Evolutionary conservation across 2,797 vertebrate genomes (phyloP).

Genomic region (Cryptoblepharus egeriae): DNA sequence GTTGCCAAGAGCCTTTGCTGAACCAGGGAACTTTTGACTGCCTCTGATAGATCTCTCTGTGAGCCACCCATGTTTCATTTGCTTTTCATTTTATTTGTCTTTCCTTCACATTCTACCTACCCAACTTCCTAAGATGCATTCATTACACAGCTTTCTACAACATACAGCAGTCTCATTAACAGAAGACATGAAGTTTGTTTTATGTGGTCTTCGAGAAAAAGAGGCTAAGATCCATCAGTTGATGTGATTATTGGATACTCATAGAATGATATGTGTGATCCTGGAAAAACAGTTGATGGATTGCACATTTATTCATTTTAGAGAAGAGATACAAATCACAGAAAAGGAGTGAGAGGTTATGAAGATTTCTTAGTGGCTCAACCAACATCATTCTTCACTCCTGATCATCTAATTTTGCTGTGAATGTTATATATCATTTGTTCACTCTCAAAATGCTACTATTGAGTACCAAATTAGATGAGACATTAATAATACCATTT

Average conservation of each 20-base stretch:
- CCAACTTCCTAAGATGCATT: slow-evolving; percentile 42
- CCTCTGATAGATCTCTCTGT: slow-evolving; percentile 49
- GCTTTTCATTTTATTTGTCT: slow-evolving; percentile 51
- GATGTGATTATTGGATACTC: slow-evolving; percentile 47
- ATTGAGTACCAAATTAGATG: neutral
- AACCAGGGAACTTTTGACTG: slow-evolving; percentile 59
- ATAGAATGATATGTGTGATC: slow-evolving; percentile 18
- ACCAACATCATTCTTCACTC: slow-evolving; percentile 40
- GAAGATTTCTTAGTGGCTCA: slow-evolving; percentile 5
- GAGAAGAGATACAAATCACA: neutral
- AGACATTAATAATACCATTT: no score
- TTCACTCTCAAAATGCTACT: neutral
- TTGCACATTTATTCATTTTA: slow-evolving; percentile 19
- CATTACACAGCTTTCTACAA: slow-evolving; percentile 4
- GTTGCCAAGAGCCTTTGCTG: slow-evolving; percentile 64
- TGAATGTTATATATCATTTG: slow-evolving; percentile 22
- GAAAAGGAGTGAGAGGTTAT: neutral
- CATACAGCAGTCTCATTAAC: slow-evolving; percentile 28
- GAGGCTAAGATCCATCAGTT: slow-evolving; percentile 25
- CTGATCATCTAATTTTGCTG: slow-evolving; percentile 45
- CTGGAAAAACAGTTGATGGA: slow-evolving; percentile 22
- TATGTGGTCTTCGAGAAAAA: neutral
- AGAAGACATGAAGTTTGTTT: neutral
- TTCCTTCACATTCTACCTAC: slow-evolving; percentile 55
- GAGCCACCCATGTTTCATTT: slow-evolving; percentile 48